Evolutionary conservation across 2,888 invertebrate species (phyloP).

Genomic region (Hypercompe scribonia): DNA sequence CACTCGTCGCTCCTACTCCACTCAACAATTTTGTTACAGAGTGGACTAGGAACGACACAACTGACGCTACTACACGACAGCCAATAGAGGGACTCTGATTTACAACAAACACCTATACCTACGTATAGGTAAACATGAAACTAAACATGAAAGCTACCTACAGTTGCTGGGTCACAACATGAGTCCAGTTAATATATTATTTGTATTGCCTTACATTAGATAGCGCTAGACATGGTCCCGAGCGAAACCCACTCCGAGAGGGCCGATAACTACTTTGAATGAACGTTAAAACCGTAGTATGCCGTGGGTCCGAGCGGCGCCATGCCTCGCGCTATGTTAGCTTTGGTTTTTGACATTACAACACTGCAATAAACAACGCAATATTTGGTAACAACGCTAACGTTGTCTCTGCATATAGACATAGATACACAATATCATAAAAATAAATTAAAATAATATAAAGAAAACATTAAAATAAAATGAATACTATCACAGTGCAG

Average conservation of each 20-base stretch:
- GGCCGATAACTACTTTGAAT: background rate
- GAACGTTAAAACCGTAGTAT: background rate
- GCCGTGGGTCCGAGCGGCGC: background rate
- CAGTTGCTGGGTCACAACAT: conserved; percentile 4
- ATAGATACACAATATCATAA: conserved; percentile 12
- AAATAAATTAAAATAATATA: conserved; percentile 42
- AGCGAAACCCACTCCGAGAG: background rate
- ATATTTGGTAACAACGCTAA: conserved; percentile 27
- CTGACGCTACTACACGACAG: background rate
- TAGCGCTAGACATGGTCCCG: background rate
- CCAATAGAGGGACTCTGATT: background rate
- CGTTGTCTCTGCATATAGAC: conserved; percentile 16
- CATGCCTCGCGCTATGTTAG: background rate
- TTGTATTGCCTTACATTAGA: conserved; percentile 1
- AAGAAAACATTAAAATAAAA: conserved; percentile 48
- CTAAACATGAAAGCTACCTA: conserved; percentile 9
- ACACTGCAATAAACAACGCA: conserved; percentile 3
- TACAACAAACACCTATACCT: background rate
- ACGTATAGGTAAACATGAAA: too few species aligned
- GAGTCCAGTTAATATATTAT: background rate
- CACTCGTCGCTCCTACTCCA: background rate
- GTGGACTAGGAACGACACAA: background rate
- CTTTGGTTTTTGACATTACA: background rate
- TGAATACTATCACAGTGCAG: conserved; percentile 63
- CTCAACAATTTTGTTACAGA: background rate